Base-by-base conservation (phyloP, 2,113 vertebrate species). In the Sphyrna mokarran region DNA sequence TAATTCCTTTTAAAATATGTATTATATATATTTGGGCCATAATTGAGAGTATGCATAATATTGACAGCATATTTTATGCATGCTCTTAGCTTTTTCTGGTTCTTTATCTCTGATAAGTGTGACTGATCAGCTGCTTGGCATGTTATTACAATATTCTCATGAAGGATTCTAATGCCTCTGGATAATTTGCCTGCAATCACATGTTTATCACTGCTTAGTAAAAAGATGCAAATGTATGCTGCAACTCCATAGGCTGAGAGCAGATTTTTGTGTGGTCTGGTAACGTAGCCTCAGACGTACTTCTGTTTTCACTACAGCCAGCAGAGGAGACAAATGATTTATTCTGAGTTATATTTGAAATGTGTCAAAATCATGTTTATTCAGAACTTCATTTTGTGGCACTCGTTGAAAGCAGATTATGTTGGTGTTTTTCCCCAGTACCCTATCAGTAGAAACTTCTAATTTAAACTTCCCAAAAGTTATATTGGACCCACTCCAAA, bases 291-390 rank as follows among this genome's bases (percentile, higher is more conserved):
- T 72, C 29, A 48, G 94, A 26, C 69, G 37, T 43, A 94, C 20
- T 70, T 94, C 93, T 70, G 93, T 70, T 94, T 70, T 68, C 93
- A 94, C n/a, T 94, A 37, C 40, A 94, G 93, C 48, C 94, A 72
- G 94, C 66, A 95, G 94, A 95, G 48, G 68, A 48, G 40, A 72
- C 37, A 72, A 72, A 95, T 95, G 70, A 76, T 95, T 95, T 76
- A 33, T 95, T 76, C 68, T 48, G 68, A 26, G 94, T 72, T 95
- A 95, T 95, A 95, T 95, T 95, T 95, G 76, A 95, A 95, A 95
- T 3, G 93, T 94, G 66, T 70, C 68, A 95, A 48, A 70, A 43
- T 95, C 94, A 72, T 95, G 94, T 94, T 94, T 94, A 94, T 94
- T 94, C 68, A 95, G 72, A 70, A 69, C 68, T 95, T 95, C 69